These are phyloP conservation scores for Leptoteleia sp. DNA, from an alignment of 1,140 invertebrate species.

Conservation along the genomic window DNA sequence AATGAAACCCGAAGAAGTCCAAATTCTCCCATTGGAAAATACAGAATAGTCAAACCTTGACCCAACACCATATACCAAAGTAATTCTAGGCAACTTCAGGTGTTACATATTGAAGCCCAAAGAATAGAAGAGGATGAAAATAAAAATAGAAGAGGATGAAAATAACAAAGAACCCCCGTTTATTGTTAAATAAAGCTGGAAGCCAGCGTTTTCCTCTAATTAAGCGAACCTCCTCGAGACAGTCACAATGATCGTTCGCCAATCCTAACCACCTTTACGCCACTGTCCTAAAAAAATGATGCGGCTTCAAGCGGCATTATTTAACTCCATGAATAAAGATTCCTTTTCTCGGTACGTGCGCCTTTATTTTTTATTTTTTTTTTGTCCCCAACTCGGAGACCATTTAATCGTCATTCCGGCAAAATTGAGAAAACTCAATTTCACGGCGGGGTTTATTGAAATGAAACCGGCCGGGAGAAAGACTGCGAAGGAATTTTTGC, in stretches of 20 bases:
- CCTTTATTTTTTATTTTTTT: too few species aligned
- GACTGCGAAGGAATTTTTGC: conserved; percentile 46
- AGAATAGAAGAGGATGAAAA: too few species aligned
- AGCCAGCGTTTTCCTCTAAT: too few species aligned
- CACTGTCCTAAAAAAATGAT: conserved; percentile 19
- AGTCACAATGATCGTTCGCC: background rate
- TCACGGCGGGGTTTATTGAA: conserved; percentile 30
- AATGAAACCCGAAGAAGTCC: too few species aligned
- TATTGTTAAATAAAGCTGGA: too few species aligned
- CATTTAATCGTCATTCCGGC: conserved; percentile 28
- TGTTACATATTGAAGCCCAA: too few species aligned
- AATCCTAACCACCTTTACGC: conserved; percentile 7
- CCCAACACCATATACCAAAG: too few species aligned
- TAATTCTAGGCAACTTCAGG: too few species aligned
- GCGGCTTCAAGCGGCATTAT: conserved; percentile 22
- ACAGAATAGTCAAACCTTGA: too few species aligned
- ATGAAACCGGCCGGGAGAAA: conserved; percentile 38
- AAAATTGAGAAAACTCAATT: conserved; percentile 53
- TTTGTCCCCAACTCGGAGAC: conserved; percentile 22
- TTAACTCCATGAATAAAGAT: conserved; percentile 16
- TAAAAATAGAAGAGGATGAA: too few species aligned
- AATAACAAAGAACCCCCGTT: too few species aligned
- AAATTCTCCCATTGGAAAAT: too few species aligned
- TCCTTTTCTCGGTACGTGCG: conserved; percentile 7
- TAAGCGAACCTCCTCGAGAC: background rate